Base-by-base conservation (phyloP, 1,140 invertebrate genomes). In the Drosophila truncata region DNA sequence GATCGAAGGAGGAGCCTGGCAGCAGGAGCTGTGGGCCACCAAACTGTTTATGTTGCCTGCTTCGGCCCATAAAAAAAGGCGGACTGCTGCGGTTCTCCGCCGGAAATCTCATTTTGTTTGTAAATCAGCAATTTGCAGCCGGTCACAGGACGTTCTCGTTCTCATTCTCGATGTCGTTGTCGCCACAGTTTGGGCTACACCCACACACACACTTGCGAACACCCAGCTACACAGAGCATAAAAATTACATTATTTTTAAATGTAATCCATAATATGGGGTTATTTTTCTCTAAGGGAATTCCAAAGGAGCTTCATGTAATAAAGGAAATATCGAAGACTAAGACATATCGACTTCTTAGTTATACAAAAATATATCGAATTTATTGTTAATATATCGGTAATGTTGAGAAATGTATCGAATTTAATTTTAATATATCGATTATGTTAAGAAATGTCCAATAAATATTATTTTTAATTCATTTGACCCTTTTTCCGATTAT, bases 61-160 rank as follows among this genome's bases (percentile, higher is more conserved):
- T 37, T 66, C 14, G 66, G 27, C 59, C 65, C 80, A 79, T 86
- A 86, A 78, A 78, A 77, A 84, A 69, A 67, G 50, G 57, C 42
- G 42, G 75, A 78, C 58, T 46, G 82, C 74, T 55, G 82, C 74
- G 70, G 59, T 62, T 67, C 74, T 52, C 46, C 71, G 71, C 42
- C 73, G 80, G 59, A 87, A 87, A 88, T 88, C 84, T 85, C 81
- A 88, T 88, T 88, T 88, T 88, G 85, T 88, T 88, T 88, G 84
- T 88, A 88, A 88, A 88, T 88, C 84, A 88, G 84, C 84, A 90
- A 88, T 88, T 88, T 88, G 50, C 78, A 87, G 85, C 84, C 83
- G 66, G 80, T 59, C 77, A 77, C 63, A 84, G 75, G 69, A 87
- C 61, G 37, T 50, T 65, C 80, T 71, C 67, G 41, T 47, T 81